These are phyloP conservation scores for Notospermus geniculatus DNA, from an alignment of 1,140 invertebrate species.

Conservation along the genomic window DNA sequence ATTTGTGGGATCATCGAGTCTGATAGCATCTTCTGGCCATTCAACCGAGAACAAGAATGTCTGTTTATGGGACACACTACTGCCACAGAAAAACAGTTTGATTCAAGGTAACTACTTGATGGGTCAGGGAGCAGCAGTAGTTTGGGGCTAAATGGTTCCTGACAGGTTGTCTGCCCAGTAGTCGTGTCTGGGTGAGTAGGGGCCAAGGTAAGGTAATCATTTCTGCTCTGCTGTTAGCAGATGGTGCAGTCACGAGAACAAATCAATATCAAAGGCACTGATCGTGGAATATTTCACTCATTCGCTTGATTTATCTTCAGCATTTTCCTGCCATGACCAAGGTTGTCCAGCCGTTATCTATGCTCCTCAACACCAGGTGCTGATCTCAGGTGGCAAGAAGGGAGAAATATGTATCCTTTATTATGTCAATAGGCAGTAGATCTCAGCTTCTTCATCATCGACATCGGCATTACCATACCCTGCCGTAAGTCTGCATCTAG, in stretches of 20 bases:
- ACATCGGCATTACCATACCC: not conserved
- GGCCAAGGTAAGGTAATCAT: not conserved
- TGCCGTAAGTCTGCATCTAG: not conserved
- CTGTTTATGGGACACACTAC: conserved; percentile 96
- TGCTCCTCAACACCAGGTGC: conserved; percentile 84
- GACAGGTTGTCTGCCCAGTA: not conserved
- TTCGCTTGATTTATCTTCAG: conserved; percentile 53
- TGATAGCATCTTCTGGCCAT: conserved; percentile 95
- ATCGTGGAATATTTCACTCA: no score
- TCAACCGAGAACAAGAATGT: conserved; percentile 96
- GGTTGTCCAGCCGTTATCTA: conserved; percentile 82
- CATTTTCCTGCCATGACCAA: conserved; percentile 89
- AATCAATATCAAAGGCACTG: no score
- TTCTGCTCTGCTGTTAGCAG: no score
- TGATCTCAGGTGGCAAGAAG: conserved; percentile 91
- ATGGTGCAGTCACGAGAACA: not conserved
- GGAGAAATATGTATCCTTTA: conserved; percentile 83
- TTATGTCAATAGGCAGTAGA: not conserved
- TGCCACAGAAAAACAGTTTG: conserved; percentile 90
- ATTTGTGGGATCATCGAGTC: conserved; percentile 94
- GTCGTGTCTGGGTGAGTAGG: not conserved
- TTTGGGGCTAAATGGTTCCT: not conserved
- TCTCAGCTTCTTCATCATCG: not conserved
- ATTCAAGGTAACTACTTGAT: conserved; percentile 67
- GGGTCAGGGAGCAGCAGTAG: no score